These are phyloP conservation scores for Apteryx mantelli DNA, from an alignment of 2,113 vertebrate species.

Conservation along the genomic window DNA sequence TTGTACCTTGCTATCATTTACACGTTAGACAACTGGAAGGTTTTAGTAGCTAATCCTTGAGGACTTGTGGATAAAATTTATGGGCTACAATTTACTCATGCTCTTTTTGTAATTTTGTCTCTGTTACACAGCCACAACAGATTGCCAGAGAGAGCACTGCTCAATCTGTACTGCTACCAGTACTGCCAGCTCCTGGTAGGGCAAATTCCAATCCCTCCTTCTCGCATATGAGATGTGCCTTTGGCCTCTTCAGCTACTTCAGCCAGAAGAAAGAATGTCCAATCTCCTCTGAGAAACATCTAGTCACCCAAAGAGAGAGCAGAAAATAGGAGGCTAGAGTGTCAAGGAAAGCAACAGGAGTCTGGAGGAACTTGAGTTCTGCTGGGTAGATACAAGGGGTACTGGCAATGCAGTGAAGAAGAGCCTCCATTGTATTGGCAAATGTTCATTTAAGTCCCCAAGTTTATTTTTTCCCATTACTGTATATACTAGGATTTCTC, in stretches of 20 bases:
- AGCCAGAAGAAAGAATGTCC: background rate
- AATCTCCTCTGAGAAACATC: background rate
- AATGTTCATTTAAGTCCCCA: background rate
- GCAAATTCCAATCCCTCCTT: background rate
- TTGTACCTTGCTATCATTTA: background rate
- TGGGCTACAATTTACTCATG: background rate
- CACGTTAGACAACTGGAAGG: background rate
- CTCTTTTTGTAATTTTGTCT: background rate
- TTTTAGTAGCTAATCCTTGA: background rate
- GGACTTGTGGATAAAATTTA: background rate
- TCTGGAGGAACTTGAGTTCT: background rate
- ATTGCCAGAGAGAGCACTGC: background rate
- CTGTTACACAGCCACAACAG: background rate
- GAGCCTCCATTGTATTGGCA: background rate
- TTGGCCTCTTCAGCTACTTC: background rate
- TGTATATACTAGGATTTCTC: background rate
- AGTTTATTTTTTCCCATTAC: background rate
- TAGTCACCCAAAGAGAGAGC: background rate
- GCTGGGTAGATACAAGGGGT: background rate
- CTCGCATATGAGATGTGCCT: background rate
- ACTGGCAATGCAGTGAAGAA: rapidly evolving
- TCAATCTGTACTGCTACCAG: background rate
- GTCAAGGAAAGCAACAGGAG: background rate
- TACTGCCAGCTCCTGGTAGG: background rate
- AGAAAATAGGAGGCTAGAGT: background rate